phyloP scores from a whole-genome alignment of 2,113 vertebrate species.

The Hyperoodon ampullatus region DNA sequence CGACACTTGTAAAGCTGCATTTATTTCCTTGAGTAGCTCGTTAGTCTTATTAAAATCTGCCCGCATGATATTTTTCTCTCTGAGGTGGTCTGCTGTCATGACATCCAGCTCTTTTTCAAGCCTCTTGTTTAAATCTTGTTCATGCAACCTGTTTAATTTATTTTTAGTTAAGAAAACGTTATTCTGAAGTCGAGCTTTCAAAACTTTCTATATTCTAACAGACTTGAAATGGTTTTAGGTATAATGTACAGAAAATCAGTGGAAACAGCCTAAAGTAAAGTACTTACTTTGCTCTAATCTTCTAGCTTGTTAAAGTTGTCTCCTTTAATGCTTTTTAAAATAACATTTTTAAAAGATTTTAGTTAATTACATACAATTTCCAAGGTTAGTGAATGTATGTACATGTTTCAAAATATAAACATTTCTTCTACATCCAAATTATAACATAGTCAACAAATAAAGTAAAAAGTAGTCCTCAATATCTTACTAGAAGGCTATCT shows the following conservation, averaged over 20 bases:
- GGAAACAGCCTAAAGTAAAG: slow-evolving; percentile 64
- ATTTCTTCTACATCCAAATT: not conserved
- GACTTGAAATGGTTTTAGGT: slow-evolving; percentile 72
- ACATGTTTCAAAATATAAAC: slow-evolving; percentile 53
- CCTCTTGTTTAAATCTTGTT: slow-evolving; percentile 97
- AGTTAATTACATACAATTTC: slow-evolving; percentile 44
- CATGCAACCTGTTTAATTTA: slow-evolving; percentile 93
- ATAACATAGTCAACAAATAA: not conserved
- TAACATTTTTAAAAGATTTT: slow-evolving; percentile 58
- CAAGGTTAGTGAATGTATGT: slow-evolving; percentile 61
- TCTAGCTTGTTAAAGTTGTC: slow-evolving; percentile 81
- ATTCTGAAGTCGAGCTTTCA: slow-evolving; percentile 82
- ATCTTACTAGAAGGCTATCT: not conserved
- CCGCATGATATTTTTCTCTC: slow-evolving; percentile 98
- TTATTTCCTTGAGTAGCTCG: slow-evolving; percentile 99
- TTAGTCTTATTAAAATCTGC: slow-evolving; percentile 99
- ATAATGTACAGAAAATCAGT: slow-evolving; percentile 69
- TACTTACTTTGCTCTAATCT: slow-evolving; percentile 74
- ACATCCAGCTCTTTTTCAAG: slow-evolving; percentile 94
- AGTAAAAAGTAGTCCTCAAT: not conserved
- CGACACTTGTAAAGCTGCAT: slow-evolving; percentile 97
- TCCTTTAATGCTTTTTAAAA: slow-evolving; percentile 88
- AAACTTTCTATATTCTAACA: slow-evolving; percentile 79
- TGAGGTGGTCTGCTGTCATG: slow-evolving; percentile 93
- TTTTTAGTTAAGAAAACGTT: slow-evolving; percentile 88